Evolutionary conservation across 2,888 invertebrate genomes (phyloP).

Genomic region (Acleris emargana): DNA sequence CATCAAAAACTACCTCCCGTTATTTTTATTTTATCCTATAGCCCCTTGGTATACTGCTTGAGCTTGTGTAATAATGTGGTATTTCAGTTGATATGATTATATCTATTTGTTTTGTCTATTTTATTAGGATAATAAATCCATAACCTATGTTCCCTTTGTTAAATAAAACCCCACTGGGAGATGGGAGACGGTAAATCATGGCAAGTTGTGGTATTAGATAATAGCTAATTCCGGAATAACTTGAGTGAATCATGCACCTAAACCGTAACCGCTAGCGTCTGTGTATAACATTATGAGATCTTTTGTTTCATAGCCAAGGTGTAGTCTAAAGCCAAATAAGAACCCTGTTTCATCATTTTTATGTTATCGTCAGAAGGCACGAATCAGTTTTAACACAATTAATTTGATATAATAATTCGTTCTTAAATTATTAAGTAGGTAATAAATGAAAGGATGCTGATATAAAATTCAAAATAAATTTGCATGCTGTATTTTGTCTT

Average conservation of each 20-base stretch:
- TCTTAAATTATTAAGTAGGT: background rate
- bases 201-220: too few relatives aligned
- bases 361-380: background rate
- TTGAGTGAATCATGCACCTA: background rate
- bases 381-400: background rate
- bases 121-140: too few relatives aligned
- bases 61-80: too few relatives aligned
- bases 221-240: background rate
- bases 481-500: background rate
- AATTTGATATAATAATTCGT: background rate
- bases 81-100: too few relatives aligned
- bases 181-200: too few relatives aligned
- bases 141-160: too few relatives aligned
- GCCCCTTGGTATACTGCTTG: too few relatives aligned
- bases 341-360: background rate
- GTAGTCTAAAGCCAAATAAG: background rate
- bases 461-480: background rate
- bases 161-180: too few relatives aligned
- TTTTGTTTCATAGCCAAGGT: background rate
- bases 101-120: too few relatives aligned
- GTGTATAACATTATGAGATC: background rate
- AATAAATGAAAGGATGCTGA: background rate
- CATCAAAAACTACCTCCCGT: too few relatives aligned
- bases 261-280: background rate
- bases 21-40: too few relatives aligned